Percentiles rank a stretch among this genome's conserved stretches.
Conservation (phyloP, 2,113 vertebrate species). For the Crotalus horridus region DNA sequence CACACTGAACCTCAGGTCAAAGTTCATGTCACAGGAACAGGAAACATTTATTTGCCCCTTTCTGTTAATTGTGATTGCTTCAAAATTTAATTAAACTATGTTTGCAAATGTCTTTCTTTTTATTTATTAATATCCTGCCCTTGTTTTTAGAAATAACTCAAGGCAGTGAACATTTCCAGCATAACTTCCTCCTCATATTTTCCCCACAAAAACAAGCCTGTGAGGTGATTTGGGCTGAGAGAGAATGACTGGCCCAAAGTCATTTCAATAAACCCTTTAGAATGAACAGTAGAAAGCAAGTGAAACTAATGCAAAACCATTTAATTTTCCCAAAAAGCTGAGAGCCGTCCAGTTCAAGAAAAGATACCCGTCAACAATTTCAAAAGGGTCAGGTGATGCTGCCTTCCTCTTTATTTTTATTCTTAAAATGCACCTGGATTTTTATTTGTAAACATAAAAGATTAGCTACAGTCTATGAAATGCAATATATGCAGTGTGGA, state of each 20-base stretch:
- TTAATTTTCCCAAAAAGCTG: conserved; percentile 40
- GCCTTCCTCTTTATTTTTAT: conserved; percentile 59
- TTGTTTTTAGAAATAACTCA: too few relatives aligned
- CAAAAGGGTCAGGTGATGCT: conserved; percentile 45
- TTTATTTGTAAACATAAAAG: conserved; percentile 60
- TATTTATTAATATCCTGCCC: not conserved
- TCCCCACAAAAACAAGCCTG: too few relatives aligned
- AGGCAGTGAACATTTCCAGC: too few relatives aligned
- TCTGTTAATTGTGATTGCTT: not conserved
- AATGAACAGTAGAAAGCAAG: conserved; percentile 18
- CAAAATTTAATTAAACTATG: not conserved
- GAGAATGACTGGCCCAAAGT: not conserved
- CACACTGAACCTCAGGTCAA: too few relatives aligned
- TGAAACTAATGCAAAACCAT: conserved; percentile 40
- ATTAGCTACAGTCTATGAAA: conserved; percentile 48
- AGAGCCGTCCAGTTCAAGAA: conserved; percentile 18
- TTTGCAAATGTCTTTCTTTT: conserved; percentile 1
- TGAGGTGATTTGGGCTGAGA: too few relatives aligned
- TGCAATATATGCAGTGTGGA: conserved; percentile 30
- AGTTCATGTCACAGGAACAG: too few relatives aligned
- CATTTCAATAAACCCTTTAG: conserved; percentile 1
- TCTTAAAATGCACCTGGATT: conserved; percentile 44
- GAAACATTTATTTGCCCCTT: not conserved
- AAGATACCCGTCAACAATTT: conserved; percentile 46
- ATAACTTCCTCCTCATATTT: too few relatives aligned